Evolutionary conservation across 2,113 vertebrate species (phyloP).

Genomic region (Oriolus oriolus): DNA sequence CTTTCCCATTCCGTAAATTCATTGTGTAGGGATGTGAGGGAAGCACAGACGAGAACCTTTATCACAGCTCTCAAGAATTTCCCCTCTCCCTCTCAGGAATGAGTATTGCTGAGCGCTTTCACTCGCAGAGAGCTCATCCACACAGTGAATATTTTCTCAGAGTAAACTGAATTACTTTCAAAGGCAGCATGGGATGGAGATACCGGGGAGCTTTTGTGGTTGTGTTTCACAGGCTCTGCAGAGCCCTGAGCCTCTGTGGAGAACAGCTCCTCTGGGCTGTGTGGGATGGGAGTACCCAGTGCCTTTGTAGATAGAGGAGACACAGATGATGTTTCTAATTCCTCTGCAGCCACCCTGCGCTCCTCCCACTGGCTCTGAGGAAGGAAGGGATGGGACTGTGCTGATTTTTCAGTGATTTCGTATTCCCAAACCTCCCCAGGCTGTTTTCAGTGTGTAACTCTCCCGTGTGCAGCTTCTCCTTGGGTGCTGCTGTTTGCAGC

Average conservation of each 20-base stretch:
- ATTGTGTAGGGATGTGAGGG: neutral
- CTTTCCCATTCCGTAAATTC: neutral
- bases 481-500: neutral
- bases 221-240: neutral
- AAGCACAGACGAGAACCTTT: neutral
- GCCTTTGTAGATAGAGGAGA: neutral
- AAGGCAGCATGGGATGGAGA: neutral
- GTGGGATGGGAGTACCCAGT: neutral
- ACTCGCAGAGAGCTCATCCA: neutral
- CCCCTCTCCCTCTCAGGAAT: neutral
- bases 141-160: neutral
- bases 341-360: neutral
- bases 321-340: too few relatives aligned
- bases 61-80: neutral
- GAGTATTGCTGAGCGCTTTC: neutral
- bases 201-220: neutral
- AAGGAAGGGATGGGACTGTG: neutral
- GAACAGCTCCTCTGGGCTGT: neutral
- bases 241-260: neutral
- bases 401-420: rapidly evolving
- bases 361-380: neutral
- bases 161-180: neutral
- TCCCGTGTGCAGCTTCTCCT: rapidly evolving
- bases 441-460: neutral
- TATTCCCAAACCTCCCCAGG: neutral